Percentiles rank a stretch among this genome's conserved stretches.
Conservation (phyloP, 2,888 invertebrate genomes). For the Oscheius sp. region DNA sequence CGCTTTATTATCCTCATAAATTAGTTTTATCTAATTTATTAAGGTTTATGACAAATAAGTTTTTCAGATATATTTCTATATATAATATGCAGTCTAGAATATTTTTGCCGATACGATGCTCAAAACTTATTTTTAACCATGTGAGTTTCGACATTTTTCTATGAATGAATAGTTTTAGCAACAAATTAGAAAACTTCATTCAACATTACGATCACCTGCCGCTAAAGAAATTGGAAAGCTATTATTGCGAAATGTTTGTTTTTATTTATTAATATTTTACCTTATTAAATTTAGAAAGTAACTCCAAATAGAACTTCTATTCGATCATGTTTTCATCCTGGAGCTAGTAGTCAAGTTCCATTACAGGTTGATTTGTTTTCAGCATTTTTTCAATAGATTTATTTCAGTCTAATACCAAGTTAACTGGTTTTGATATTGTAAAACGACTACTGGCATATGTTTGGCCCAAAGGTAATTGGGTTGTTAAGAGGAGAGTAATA, state of each 20-base stretch:
- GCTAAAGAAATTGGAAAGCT: slow-evolving; percentile 6
- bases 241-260: slow-evolving; percentile 20
- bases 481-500: slow-evolving; percentile 84
- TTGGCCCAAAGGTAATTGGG: slow-evolving; percentile 81
- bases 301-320: slow-evolving; percentile 40
- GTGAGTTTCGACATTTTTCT: not conserved
- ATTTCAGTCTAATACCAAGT: slow-evolving; percentile 45
- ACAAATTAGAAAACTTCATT: slow-evolving; percentile 19
- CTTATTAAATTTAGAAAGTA: slow-evolving; percentile 40
- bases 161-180: not conserved
- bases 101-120: not conserved
- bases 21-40: no score
- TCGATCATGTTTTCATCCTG: slow-evolving; percentile 57
- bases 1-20: no score
- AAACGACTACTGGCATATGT: slow-evolving; percentile 61
- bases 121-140: not conserved
- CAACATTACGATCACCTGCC: not conserved
- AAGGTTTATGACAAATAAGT: no score
- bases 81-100: no score
- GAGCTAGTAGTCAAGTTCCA: slow-evolving; percentile 56
- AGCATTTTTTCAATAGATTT: not conserved
- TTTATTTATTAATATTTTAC: not conserved
- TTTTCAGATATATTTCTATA: no score
- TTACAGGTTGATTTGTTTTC: slow-evolving; percentile 41
- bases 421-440: slow-evolving; percentile 59